Percentiles rank a stretch among this genome's conserved stretches.
Evolutionary conservation across 1,140 invertebrate species (phyloP).

Genomic region (Pseudoatta argentina): DNA sequence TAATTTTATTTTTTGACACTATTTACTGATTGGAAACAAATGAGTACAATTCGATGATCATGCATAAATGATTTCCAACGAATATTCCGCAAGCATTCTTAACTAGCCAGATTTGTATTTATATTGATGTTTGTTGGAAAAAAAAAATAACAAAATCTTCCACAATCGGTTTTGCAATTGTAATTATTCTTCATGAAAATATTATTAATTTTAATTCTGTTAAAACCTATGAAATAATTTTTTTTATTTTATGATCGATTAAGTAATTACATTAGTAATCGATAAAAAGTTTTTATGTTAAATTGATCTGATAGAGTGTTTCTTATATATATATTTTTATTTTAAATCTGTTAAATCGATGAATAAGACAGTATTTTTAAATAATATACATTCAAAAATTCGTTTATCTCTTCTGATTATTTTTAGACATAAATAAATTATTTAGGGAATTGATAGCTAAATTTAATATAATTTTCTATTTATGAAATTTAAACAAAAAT

Average conservation of each 20-base stretch:
- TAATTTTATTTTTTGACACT: slow-evolving; percentile 4
- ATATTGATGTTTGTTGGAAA: not conserved
- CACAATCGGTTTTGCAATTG: not conserved
- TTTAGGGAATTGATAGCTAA: too few species aligned
- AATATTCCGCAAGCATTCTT: slow-evolving; percentile 7
- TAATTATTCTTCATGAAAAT: not conserved
- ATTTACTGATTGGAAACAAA: slow-evolving; percentile 17
- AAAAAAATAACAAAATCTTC: slow-evolving; percentile 3
- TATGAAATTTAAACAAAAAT: too few species aligned
- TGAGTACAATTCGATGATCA: not conserved
- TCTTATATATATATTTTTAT: too few species aligned
- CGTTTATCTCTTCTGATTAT: too few species aligned
- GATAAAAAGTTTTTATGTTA: too few species aligned
- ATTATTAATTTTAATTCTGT: not conserved
- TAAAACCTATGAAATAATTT: not conserved
- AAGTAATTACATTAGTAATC: not conserved
- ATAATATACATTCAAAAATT: too few species aligned
- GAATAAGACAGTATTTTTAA: too few species aligned
- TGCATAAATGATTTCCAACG: slow-evolving; percentile 10
- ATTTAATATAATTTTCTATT: too few species aligned
- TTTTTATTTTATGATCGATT: not conserved
- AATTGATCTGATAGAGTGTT: too few species aligned
- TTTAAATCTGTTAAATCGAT: too few species aligned
- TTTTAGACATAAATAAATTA: too few species aligned
- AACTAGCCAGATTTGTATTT: slow-evolving; percentile 14